Conservation (phyloP, 2,113 vertebrate species). For the Zeus faber region DNA sequence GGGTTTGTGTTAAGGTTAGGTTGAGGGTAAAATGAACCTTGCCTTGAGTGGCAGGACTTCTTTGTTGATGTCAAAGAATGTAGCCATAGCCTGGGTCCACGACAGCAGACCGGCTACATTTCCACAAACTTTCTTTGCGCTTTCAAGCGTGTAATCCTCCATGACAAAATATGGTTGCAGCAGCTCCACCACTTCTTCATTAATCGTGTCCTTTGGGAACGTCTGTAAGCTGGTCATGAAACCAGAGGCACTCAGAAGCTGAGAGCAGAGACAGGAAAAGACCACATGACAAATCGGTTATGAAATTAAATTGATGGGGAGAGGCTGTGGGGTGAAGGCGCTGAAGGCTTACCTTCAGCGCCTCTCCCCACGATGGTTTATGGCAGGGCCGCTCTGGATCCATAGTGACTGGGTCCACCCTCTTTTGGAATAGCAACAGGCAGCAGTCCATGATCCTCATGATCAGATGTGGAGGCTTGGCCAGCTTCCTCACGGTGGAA, state of each 20-base stretch:
- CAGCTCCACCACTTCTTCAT: constrained; percentile 78
- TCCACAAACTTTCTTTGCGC: constrained; percentile 81
- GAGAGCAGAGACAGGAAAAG: constrained; percentile 8
- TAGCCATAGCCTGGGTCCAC: constrained; percentile 81
- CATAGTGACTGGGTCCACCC: constrained; percentile 63
- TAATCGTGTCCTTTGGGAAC: constrained; percentile 76
- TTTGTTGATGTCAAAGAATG: constrained; percentile 80
- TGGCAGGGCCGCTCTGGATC: constrained; percentile 68
- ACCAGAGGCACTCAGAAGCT: constrained; percentile 80
- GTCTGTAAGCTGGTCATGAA: constrained; percentile 79
- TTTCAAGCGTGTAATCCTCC: constrained; percentile 80
- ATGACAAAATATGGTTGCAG: constrained; percentile 73
- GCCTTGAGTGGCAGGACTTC: constrained; percentile 84
- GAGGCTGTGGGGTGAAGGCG: too few relatives aligned
- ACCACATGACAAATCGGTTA: not conserved
- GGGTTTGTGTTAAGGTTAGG: too few relatives aligned
- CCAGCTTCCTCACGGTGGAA: constrained; percentile 79
- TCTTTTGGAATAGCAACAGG: constrained; percentile 78
- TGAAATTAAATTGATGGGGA: constrained; percentile 60
- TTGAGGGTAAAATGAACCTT: constrained; percentile 14
- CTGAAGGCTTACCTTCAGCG: constrained; percentile 76
- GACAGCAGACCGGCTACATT: constrained; percentile 80
- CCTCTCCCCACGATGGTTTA: constrained; percentile 77
- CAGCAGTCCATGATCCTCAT: constrained; percentile 82
- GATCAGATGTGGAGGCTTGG: constrained; percentile 81